Evolutionary conservation across 92 coral and sea anemone genomes (phyloP).

Genomic region (Paragorgia papillata): DNA sequence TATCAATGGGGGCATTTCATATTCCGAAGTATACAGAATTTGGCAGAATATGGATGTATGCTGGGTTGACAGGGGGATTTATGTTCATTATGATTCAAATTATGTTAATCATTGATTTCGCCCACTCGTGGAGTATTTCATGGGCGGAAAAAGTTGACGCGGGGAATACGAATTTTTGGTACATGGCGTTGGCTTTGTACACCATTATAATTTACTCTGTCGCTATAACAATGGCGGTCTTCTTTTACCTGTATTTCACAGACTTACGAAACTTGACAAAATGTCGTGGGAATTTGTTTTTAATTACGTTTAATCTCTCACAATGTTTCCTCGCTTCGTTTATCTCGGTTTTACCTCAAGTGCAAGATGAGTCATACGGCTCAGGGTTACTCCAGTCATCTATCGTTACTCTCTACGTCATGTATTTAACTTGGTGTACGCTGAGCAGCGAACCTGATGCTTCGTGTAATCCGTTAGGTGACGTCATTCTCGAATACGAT

Average conservation of each 20-base stretch:
- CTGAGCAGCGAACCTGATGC: conserved; percentile 91
- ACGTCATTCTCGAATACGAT: conserved; percentile 89
- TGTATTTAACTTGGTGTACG: conserved; percentile 98
- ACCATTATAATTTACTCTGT: conserved; percentile 84
- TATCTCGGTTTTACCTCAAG: conserved; percentile 81
- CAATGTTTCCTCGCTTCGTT: conserved; percentile 89
- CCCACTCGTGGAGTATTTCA: conserved; percentile 94
- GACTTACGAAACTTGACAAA: conserved; percentile 77
- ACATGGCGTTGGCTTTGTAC: conserved; percentile 84
- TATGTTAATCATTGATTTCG: conserved; percentile 86
- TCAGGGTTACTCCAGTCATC: conserved; percentile 95
- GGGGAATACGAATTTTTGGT: conserved; percentile 88
- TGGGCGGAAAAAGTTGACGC: conserved; percentile 98
- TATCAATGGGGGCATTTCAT: conserved; percentile 71
- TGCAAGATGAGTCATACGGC: conserved; percentile 85
- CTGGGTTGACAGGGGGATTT: conserved; percentile 90
- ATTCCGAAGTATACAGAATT: conserved; percentile 69
- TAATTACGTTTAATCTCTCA: conserved; percentile 90
- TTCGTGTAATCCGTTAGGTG: conserved; percentile 93
- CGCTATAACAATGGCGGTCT: conserved; percentile 81
- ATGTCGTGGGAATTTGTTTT: conserved; percentile 90
- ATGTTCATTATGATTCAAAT: conserved; percentile 86
- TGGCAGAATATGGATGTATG: conserved; percentile 89
- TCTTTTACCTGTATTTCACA: conserved; percentile 82
- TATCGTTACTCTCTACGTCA: conserved; percentile 86